A percentile compares a stretch with the other conserved stretches of the same genome.
Conservation (phyloP, 2,797 vertebrate genomes). For the Graptemys geographica region DNA sequence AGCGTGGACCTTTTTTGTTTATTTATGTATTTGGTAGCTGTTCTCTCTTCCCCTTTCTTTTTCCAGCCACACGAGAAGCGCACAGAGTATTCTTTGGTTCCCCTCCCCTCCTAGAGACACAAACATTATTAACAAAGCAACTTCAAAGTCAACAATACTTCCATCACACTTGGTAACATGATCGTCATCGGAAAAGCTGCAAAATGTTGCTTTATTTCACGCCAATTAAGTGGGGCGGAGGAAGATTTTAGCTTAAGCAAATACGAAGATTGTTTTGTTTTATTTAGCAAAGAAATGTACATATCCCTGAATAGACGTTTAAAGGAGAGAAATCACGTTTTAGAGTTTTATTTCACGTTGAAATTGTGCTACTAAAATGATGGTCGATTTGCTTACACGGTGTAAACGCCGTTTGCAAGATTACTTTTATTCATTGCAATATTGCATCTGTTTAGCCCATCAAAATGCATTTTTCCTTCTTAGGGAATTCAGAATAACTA, state of each 20-base stretch:
- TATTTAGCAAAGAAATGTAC: background rate
- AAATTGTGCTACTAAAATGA: constrained; percentile 84
- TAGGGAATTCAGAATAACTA: background rate
- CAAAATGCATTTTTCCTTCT: background rate
- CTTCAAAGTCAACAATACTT: background rate
- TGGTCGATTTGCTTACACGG: constrained; percentile 82
- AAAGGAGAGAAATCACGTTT: background rate
- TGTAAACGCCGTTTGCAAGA: constrained; percentile 84
- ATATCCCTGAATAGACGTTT: background rate
- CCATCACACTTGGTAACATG: background rate
- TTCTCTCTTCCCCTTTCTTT: background rate
- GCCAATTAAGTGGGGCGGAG: background rate
- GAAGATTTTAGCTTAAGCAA: background rate
- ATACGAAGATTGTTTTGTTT: background rate
- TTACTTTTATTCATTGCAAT: constrained; percentile 51
- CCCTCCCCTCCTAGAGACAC: background rate
- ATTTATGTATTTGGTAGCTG: background rate
- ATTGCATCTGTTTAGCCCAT: background rate
- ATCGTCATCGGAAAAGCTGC: background rate
- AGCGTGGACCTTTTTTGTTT: background rate
- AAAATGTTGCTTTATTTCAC: background rate
- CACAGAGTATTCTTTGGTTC: background rate
- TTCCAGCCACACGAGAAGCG: background rate
- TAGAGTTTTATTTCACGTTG: constrained; percentile 41
- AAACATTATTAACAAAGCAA: background rate